Evolutionary conservation across 2,797 vertebrate species (phyloP), one percentile per base, ranked within the genome.

Genomic region (Ptychobarbus kaznakovi): DNA sequence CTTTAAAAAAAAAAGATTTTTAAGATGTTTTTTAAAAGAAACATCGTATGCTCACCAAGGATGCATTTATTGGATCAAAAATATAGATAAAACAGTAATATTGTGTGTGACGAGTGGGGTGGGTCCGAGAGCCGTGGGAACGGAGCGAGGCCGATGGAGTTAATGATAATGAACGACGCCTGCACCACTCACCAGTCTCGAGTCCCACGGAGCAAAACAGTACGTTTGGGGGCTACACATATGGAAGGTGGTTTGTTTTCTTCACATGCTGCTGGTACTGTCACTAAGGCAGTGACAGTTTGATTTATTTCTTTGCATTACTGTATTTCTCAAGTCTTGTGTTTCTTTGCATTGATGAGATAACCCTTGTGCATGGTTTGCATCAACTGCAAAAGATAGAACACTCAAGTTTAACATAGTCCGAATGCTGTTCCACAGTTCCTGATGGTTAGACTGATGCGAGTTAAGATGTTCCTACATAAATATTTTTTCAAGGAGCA

Each of bases 401-500:
- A 32, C 46, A 44, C 3, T 2, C 3, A 7, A 6, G 51, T 58
- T 56, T 61, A 58, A 35, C 12, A 58, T 65, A 20, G 42, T 75
- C 56, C 65, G 32, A 77, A 58, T 35, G 65, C 40, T 6, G 22
- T 70, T 81, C 44, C 11, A 46, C 13, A 11, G 42, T 66, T 77
- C 63, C 49, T 74, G 40, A 61, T 18, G 40, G 35, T 63, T 44
- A 68, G 8, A 38, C 25, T 49, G 79, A 81, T 53, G 10, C 35
- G 6, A 46, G 38, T 42, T 79, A 69, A 68, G 69, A 84, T 61
- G 22, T 87, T 84, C 77, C 78, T 66, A 32, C 40, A 7, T 76
- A 16, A 38, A 80, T 46, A 28, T 73, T 44, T 81, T 86, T 84
- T 53, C 40, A 74, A 69, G 58, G 28, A 68, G 44, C 15, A 83